These are phyloP conservation scores for Tympanoctomys barrerae DNA, from an alignment of 2,797 vertebrate species.

Conservation along the genomic window DNA sequence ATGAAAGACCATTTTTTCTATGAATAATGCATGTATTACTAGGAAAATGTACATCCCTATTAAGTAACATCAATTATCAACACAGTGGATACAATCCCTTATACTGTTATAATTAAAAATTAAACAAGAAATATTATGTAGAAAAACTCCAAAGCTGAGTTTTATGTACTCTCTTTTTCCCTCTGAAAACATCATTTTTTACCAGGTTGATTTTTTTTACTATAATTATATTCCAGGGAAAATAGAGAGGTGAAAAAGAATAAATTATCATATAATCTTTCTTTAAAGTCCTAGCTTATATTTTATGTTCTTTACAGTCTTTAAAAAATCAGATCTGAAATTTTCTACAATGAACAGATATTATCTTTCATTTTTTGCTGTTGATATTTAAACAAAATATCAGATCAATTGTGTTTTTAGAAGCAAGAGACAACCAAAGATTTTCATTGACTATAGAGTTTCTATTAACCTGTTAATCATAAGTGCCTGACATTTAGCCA, in stretches of 20 bases:
- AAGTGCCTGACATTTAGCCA: conserved; percentile 33
- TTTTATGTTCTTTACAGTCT: conserved; percentile 48
- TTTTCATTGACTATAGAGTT: neutral
- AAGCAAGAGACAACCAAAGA: neutral
- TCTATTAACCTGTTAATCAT: conserved; percentile 34
- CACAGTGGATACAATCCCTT: conserved; percentile 62
- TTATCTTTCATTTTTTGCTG: neutral
- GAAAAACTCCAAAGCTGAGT: conserved; percentile 81
- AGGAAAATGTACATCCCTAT: neutral
- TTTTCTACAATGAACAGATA: conserved; percentile 41
- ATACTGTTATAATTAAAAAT: conserved; percentile 85
- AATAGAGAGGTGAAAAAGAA: conserved; percentile 69
- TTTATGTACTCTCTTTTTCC: conserved; percentile 80
- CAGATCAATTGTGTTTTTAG: neutral
- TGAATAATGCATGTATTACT: conserved; percentile 64
- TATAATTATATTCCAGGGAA: neutral
- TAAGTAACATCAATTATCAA: neutral
- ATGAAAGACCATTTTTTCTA: conserved; percentile 40
- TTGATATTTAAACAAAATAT: conserved; percentile 10
- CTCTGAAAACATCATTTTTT: conserved; percentile 76
- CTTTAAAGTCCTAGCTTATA: conserved; percentile 67
- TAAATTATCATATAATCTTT: conserved; percentile 70
- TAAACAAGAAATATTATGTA: conserved; percentile 83
- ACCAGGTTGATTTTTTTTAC: conserved; percentile 38
- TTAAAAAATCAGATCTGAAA: conserved; percentile 52